Base-by-base conservation (phyloP, 2,797 vertebrate genomes). In the Typhlichthys eigenmanni region DNA sequence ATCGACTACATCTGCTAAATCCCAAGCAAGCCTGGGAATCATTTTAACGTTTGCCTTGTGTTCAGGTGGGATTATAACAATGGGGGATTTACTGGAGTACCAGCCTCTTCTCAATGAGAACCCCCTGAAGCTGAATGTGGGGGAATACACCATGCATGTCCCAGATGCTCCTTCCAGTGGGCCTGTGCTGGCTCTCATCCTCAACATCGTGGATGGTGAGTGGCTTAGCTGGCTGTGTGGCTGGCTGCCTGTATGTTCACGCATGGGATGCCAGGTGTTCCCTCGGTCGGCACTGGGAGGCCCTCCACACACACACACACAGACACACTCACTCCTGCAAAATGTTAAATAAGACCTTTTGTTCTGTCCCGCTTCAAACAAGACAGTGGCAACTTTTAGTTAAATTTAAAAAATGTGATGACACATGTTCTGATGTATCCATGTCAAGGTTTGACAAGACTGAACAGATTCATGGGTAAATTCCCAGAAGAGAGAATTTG, bases 161-260 rank as follows among this genome's bases (percentile, higher is more conserved):
- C 95, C 97, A 32, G 93, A 90, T 0, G 95, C 95, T 55, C 97
- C 96, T 0, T 93, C 96, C 79, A 95, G 97, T 0, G 98, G 98
- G 34, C 95, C 96, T 0, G 96, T 99, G 67, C 91, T 99, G 62
- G 92, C 90, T 9, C 95, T 99, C 62, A 98, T 97, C 68, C 92
- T 99, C 76, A 98, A 98, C 81, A 96, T 98, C 61, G 83, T 99
- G 76, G 93, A 98, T 67, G 96, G 98, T 98, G 86, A 91, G 90
- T 64, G 62, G 72, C 62, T 50, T 24, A 47, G 79, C 69, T 38
- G 63, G 76, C 67, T n/a, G 76, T 59, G 55, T 65, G 74, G 79
- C 69, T 38, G 63, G 76, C 67, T n/a, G 76, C 24, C 24, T 68
- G 71, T 79, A 70, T 43, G 38, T 66, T 63, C 83, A 72, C 67